A percentile compares a stretch with the other conserved stretches of the same genome.
Evolutionary conservation across 2,888 invertebrate species (phyloP).

Genomic region (Choreutis nemorana): DNA sequence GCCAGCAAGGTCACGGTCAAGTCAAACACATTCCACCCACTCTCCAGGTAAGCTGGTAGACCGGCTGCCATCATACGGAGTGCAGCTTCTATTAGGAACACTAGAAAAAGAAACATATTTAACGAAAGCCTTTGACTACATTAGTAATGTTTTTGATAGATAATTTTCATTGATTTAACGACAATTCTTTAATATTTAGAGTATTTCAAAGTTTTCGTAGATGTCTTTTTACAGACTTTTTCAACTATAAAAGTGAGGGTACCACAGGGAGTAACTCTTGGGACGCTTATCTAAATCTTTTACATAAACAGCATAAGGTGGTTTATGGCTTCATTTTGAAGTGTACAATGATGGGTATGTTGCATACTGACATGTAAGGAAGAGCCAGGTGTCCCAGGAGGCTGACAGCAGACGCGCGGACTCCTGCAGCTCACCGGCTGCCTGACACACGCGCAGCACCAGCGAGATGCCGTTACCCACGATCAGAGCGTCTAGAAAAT

Average conservation of each 20-base stretch:
- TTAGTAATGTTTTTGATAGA: too few species aligned
- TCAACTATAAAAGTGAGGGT: too few species aligned
- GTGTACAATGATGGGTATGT: background rate
- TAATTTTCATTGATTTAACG: too few species aligned
- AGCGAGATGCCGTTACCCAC: conserved; percentile 79
- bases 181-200: too few species aligned
- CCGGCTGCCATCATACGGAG: conserved; percentile 79
- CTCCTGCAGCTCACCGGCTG: conserved; percentile 66
- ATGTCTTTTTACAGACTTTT: too few species aligned
- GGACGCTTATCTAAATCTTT: too few species aligned
- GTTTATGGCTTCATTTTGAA: too few species aligned
- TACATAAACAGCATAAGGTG: too few species aligned
- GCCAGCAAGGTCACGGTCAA: conserved; percentile 73
- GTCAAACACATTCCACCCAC: conserved; percentile 89
- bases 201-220: too few species aligned
- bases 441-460: conserved; percentile 73
- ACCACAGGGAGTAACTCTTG: too few species aligned
- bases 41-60: conserved; percentile 73
- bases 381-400: conserved; percentile 80
- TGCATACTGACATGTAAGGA: conserved; percentile 68
- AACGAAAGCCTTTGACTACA: too few species aligned
- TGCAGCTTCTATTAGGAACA: conserved; percentile 78
- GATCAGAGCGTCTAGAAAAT: conserved; percentile 75
- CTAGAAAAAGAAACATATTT: too few species aligned
- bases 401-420: conserved; percentile 73